Evolutionary conservation across 2,888 invertebrate genomes (phyloP), one percentile per base, ranked within the genome.

Genomic region (Amblyjoppa proteus): DNA sequence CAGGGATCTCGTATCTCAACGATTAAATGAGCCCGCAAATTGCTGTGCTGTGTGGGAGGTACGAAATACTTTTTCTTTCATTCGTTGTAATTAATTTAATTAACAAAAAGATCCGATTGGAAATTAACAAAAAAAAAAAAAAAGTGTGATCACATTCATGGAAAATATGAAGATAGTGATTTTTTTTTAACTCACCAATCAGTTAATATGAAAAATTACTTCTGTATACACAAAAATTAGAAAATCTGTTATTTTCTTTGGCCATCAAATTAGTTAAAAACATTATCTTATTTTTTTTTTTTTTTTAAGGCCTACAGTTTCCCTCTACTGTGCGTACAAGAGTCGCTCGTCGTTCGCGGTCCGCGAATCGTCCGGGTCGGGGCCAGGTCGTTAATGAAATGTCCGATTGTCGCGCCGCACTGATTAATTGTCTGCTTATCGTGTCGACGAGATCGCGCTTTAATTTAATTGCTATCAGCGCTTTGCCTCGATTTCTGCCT

Each of bases 361-460:
- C 85, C 84, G 87, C 88, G 89, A 89, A 89, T 88, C 87, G 88
- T 87, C 85, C 78, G 82, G 85, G 80, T 84, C 87, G 85, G 88
- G 88, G 80, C 58, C 81, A 85, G 89, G 88, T 89, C 89, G 90
- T 91, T 92, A 92, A 92, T 91, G 91, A 92, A 92, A 91, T 91
- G 90, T 91, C 91, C 89, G 88, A 91, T 92, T 91, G 91, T 92
- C 91, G 88, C 89, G 89, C 61, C 77, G 87, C 87, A 87, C 90
- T 92, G 92, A 93, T 93, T 92, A 92, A 93, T 93, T 90, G 92
- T 88, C 83, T 84, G 81, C 89, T 91, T 92, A 93, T 93, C 93
- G 88, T 38, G 75, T 41, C 78, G 86, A 87, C 86, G 88, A 88
- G 90, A 92, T 93, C 92, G 92, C 89, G 89, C 87, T 91, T 92